phyloP scores from a whole-genome alignment of 1,140 invertebrate genomes.

The Drosophila seguyi region DNA sequence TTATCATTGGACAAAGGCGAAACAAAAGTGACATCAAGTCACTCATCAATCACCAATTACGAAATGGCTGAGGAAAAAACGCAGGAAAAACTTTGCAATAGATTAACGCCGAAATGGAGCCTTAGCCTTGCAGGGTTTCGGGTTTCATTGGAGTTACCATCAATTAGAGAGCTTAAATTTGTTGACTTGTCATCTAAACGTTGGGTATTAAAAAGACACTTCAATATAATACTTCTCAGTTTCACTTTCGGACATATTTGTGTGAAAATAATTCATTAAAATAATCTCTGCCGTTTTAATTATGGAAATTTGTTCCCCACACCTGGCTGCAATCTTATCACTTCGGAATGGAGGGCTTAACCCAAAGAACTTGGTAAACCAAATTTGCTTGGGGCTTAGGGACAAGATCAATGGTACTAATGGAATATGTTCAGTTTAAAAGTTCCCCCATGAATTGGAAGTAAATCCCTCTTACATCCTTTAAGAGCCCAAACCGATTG shows the following conservation, averaged over 20 bases:
- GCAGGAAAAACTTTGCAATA: conserved; percentile 66
- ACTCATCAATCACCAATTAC: conserved; percentile 84
- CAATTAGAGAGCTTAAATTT: conserved; percentile 20
- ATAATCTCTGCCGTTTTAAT: conserved; percentile 17
- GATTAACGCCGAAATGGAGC: conserved; percentile 65
- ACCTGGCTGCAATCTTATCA: conserved; percentile 26
- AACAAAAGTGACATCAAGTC: conserved; percentile 75
- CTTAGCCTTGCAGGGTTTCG: conserved; percentile 1
- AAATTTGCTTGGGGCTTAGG: conserved; percentile 28
- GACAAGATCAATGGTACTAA: conserved; percentile 39
- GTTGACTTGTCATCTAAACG: not conserved
- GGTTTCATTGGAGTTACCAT: conserved; percentile 38
- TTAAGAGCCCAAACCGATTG: conserved; percentile 34
- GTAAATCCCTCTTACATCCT: conserved; percentile 31
- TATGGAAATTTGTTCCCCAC: conserved; percentile 24
- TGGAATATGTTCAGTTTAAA: conserved; percentile 25
- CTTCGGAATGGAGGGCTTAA: conserved; percentile 18
- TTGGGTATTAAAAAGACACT: conserved; percentile 12
- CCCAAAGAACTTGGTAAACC: conserved; percentile 26
- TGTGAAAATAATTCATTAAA: conserved; percentile 24
- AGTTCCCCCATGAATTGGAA: conserved; percentile 18
- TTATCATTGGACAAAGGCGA: conserved; percentile 69
- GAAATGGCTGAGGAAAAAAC: conserved; percentile 44
- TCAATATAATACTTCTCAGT: conserved; percentile 9
- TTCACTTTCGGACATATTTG: conserved; percentile 3